Evolutionary conservation across 2,113 vertebrate genomes (phyloP).

Genomic region (Catharus bicknelli): DNA sequence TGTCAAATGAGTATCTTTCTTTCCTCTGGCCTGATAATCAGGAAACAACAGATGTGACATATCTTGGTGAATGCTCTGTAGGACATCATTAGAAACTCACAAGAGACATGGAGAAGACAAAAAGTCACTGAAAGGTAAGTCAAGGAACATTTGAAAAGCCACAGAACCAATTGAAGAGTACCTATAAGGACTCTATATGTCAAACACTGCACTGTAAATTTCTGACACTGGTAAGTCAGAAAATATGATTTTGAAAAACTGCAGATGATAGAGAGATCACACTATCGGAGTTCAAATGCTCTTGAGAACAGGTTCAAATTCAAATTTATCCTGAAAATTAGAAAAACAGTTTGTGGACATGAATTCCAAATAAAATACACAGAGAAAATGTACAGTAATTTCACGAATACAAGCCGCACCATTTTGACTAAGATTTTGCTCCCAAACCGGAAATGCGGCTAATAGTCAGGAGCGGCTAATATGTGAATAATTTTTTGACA

Average conservation of each 20-base stretch:
- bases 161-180: not conserved
- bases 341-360: not conserved
- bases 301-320: not conserved
- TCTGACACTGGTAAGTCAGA: not conserved
- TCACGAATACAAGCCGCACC: too few species aligned
- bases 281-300: not conserved
- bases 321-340: not conserved
- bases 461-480: too few species aligned
- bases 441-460: too few species aligned
- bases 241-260: not conserved
- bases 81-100: not conserved
- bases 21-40: not conserved
- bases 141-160: rapidly evolving
- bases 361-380: not conserved
- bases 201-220: not conserved
- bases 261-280: not conserved
- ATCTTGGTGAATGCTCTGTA: not conserved
- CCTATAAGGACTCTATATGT: not conserved
- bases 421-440: too few species aligned
- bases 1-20: not conserved
- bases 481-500: too few species aligned
- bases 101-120: not conserved
- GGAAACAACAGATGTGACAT: not conserved
- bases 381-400: not conserved
- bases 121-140: not conserved